Conservation (phyloP, 2,888 invertebrate genomes). For the Brachylomia viminalis region DNA sequence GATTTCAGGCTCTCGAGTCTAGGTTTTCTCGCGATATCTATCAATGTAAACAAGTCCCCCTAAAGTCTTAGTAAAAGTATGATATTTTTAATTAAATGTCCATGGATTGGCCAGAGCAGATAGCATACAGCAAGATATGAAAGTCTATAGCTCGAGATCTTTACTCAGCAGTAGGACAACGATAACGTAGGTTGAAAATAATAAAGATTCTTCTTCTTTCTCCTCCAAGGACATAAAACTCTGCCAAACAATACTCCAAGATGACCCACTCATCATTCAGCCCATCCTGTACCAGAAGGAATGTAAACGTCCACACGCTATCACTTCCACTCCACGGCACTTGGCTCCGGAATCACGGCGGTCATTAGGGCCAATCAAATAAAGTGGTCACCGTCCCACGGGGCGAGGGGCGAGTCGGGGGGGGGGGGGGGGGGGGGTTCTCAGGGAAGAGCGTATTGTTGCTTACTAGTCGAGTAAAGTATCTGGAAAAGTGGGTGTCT, state of each 20-base stretch:
- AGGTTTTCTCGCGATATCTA: background rate
- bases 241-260: background rate
- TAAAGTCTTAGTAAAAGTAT: background rate
- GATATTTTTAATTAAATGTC: background rate
- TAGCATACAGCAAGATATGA: too few relatives aligned
- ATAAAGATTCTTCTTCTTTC: background rate
- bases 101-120: background rate
- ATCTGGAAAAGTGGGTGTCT: constrained; percentile 36
- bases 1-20: background rate
- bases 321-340: constrained; percentile 49
- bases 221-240: constrained; percentile 10
- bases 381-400: constrained; percentile 75
- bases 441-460: constrained; percentile 51
- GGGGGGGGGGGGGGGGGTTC: background rate
- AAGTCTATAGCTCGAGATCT: background rate
- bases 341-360: constrained; percentile 67
- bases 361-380: constrained; percentile 81
- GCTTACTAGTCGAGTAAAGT: constrained; percentile 55
- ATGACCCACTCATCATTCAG: constrained; percentile 11
- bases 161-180: background rate
- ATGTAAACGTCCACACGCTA: constrained; percentile 45
- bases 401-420: constrained; percentile 32
- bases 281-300: constrained; percentile 30
- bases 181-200: background rate
- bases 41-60: background rate